Conservation (phyloP, 2,113 vertebrate species). For the Chiloscyllium plagiosum region DNA sequence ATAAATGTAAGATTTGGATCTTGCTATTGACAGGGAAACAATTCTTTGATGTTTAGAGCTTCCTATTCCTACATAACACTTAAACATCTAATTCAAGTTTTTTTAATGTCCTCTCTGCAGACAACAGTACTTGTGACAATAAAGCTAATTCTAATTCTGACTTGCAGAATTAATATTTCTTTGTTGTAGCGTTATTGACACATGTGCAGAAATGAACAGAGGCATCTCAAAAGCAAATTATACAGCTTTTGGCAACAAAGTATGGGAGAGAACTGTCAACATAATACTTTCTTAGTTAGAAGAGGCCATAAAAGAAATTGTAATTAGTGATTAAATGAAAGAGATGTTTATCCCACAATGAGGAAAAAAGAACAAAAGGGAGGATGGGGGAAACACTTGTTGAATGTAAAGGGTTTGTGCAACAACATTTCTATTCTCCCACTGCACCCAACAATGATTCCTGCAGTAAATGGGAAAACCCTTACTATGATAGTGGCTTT, state of each 20-base stretch:
- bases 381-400: neutral
- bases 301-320: constrained; percentile 14
- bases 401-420: neutral
- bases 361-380: neutral
- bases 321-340: constrained; percentile 18
- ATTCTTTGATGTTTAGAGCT: neutral
- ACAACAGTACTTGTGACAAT: neutral
- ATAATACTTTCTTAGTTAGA: constrained; percentile 14
- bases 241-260: neutral
- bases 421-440: neutral
- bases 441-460: neutral
- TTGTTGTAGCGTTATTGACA: neutral
- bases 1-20: neutral
- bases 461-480: neutral
- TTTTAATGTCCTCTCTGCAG: neutral
- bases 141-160: no score
- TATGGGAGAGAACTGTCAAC: constrained; percentile 13
- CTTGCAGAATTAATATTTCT: neutral
- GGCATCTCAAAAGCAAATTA: neutral
- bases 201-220: neutral
- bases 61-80: neutral
- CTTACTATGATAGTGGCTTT: neutral
- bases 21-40: neutral
- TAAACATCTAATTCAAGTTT: neutral
- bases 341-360: neutral